A percentile compares a stretch with the other conserved stretches of the same genome.
Conservation (phyloP, 2,888 invertebrate genomes). For the Norana najaformis region DNA sequence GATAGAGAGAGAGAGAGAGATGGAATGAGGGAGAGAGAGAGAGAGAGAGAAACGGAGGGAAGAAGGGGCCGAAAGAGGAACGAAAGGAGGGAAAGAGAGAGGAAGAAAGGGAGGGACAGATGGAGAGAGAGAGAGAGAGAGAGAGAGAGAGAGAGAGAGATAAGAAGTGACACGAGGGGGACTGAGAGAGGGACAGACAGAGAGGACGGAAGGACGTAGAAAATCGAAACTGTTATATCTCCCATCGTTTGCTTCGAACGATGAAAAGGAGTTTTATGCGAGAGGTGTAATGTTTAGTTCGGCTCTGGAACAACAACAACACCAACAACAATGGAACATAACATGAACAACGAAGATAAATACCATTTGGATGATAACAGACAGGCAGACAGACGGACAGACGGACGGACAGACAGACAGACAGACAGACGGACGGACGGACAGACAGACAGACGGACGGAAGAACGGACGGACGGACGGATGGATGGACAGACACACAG, state of each 20-base stretch:
- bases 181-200: not conserved
- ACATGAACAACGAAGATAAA: not conserved
- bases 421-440: not conserved
- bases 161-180: not conserved
- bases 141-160: not conserved
- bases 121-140: not conserved
- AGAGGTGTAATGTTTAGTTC: conserved; percentile 2
- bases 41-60: not conserved
- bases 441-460: not conserved
- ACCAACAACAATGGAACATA: not conserved
- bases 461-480: not conserved
- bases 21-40: not conserved
- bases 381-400: not conserved
- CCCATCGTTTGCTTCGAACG: not conserved
- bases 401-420: conserved; percentile 16
- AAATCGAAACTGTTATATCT: conserved; percentile 8
- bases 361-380: not conserved
- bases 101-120: not conserved
- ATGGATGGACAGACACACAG: not conserved
- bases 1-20: not conserved
- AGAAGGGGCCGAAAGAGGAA: not conserved
- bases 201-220: not conserved
- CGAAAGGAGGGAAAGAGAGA: not conserved
- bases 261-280: not conserved
- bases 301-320: not conserved